Conservation (phyloP, 2,113 vertebrate genomes). For the Bufo bufo region DNA sequence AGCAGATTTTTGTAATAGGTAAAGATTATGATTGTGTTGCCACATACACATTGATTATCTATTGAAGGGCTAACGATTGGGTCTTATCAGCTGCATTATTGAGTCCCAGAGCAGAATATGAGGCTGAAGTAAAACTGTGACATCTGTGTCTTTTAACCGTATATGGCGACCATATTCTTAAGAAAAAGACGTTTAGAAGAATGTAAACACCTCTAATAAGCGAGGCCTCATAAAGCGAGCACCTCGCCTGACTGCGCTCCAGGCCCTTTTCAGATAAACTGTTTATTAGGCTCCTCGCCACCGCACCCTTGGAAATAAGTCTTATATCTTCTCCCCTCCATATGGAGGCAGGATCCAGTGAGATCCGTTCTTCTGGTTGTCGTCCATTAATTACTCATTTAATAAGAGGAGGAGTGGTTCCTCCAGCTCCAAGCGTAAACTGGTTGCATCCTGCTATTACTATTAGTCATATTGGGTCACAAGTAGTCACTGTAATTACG, state of each 20-base stretch:
- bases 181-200: not conserved
- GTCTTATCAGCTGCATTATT: not conserved
- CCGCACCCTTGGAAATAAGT: slow-evolving; percentile 18
- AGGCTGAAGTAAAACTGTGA: not conserved
- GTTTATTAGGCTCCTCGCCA: not conserved
- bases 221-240: not conserved
- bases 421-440: not conserved
- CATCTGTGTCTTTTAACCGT: not conserved
- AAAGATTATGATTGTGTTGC: too few species aligned
- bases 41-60: not conserved
- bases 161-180: not conserved
- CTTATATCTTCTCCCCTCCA: not conserved
- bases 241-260: too few species aligned
- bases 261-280: not conserved
- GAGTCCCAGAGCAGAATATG: not conserved
- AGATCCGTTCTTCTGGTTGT: not conserved
- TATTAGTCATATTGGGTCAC: slow-evolving; percentile 12
- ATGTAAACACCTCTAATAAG: not conserved
- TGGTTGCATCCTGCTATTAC: slow-evolving; percentile 16
- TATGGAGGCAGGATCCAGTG: not conserved
- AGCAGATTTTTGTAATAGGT: too few species aligned
- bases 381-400: not conserved
- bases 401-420: slow-evolving; percentile 10
- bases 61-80: not conserved
- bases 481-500: not conserved